Evolutionary conservation across 92 coral and sea anemone genomes (phyloP), one percentile per base, ranked within the genome.

Genomic region (Paragorgia papillata): DNA sequence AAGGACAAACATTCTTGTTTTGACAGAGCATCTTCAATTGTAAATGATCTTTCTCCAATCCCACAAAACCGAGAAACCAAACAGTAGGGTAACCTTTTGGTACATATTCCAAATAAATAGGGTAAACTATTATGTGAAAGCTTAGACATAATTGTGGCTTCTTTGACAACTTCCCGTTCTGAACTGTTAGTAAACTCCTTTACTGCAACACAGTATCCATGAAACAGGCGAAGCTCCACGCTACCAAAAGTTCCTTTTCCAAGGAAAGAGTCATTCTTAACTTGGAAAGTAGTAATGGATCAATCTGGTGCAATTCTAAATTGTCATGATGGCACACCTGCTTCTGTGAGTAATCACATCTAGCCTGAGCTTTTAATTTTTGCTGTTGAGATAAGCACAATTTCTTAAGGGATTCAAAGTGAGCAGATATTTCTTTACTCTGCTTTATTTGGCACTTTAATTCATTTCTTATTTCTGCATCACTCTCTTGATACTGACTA

Each of bases 21-120:
- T 9, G 24, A 37, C 32, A 75, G 69, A 12, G 69, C 70, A 56
- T 61, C 54, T 9, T 37, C 57, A 0, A 31, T 57, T 15, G 80
- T 74, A 51, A 25, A 57, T 34, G 80, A 18, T 29, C 57, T 18
- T 41, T n/a, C n/a, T n/a, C n/a, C n/a, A n/a, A n/a, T n/a, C n/a
- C n/a, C n/a, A n/a, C n/a, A n/a, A n/a, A n/a, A n/a, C n/a, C n/a
- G n/a, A n/a, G n/a, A n/a, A n/a, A n/a, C n/a, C n/a, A n/a, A n/a
- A n/a, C n/a, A n/a, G 55, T 34, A 75, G 17, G 80, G 59, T 13
- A 18, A 24, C 7, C 7, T 2, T 20, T 58, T 43, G 1, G 80
- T 58, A 29, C 70, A 60, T n/a, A 75, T 26, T 33, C 80, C 80
- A 75, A 75, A 75, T 25, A 75, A 13, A 43, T 75, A 75, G 2